These are phyloP conservation scores for Caenorhabditis sp. DNA, from an alignment of 2,888 invertebrate genomes.

Conservation along the genomic window DNA sequence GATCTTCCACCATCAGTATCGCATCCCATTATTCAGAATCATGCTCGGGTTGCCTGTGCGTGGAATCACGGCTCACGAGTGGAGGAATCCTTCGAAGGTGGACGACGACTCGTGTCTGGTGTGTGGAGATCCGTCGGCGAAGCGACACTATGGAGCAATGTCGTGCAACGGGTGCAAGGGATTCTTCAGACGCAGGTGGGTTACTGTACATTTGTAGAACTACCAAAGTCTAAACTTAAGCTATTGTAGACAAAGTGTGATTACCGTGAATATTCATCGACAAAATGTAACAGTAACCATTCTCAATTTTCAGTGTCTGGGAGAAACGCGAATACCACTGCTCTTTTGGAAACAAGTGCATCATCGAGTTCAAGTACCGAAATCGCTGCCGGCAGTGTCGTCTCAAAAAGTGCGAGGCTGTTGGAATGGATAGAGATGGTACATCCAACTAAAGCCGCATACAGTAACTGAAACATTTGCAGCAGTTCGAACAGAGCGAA, in stretches of 20 bases:
- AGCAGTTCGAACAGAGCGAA: conserved; percentile 61
- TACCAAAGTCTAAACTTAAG: no score
- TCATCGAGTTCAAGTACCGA: conserved; percentile 66
- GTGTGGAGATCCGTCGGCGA: conserved; percentile 65
- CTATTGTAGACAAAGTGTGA: no score
- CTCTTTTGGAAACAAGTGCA: conserved; percentile 58
- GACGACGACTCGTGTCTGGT: conserved; percentile 48
- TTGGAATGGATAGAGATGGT: conserved; percentile 69
- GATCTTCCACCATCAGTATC: not conserved
- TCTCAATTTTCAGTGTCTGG: conserved; percentile 62
- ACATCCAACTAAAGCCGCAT: no score
- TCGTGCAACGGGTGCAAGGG: conserved; percentile 70
- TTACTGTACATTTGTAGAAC: not conserved
- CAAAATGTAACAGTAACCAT: no score
- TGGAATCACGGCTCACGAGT: conserved; percentile 4
- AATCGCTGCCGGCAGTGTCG: conserved; percentile 68
- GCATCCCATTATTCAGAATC: no score
- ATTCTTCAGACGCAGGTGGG: conserved; percentile 64
- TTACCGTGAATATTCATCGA: no score
- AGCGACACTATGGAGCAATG: conserved; percentile 64
- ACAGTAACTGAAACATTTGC: not conserved
- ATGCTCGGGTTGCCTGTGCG: conserved; percentile 33
- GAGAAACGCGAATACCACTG: conserved; percentile 63
- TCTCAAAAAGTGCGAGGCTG: conserved; percentile 51
- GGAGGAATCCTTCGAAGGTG: conserved; percentile 43